These are phyloP conservation scores for Teleopsis dalmanni DNA, from an alignment of 1,140 invertebrate species.

Conservation along the genomic window DNA sequence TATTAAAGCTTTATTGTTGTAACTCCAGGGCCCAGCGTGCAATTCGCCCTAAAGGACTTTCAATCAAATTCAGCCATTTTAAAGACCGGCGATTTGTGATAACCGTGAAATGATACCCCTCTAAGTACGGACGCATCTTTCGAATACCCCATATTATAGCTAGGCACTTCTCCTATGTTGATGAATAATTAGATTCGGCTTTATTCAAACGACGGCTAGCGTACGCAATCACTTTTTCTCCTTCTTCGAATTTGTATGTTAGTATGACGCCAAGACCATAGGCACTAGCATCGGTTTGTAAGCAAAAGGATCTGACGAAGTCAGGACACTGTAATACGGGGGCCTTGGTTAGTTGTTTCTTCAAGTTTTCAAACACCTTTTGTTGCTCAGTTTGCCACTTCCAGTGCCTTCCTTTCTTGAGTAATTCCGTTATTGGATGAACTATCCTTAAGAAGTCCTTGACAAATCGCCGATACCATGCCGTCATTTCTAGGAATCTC, in stretches of 20 bases:
- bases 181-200: constrained; percentile 42
- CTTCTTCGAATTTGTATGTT: constrained; percentile 15
- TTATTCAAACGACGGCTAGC: constrained; percentile 39
- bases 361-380: constrained; percentile 9
- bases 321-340: constrained; percentile 18
- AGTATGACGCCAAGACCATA: constrained; percentile 22
- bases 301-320: constrained; percentile 11
- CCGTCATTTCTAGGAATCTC: too few species aligned
- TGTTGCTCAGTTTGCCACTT: neutral
- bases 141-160: constrained; percentile 47
- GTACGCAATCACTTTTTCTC: constrained; percentile 32
- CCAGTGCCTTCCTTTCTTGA: constrained; percentile 12
- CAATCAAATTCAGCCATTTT: constrained; percentile 36
- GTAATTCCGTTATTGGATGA: too few species aligned
- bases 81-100: too few species aligned
- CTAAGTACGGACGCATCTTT: constrained; percentile 46
- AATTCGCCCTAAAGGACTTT: constrained; percentile 23
- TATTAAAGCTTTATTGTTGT: too few species aligned
- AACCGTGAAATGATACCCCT: constrained; percentile 5
- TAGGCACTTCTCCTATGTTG: constrained; percentile 48
- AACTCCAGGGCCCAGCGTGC: constrained; percentile 14
- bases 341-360: constrained; percentile 8
- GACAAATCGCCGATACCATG: too few species aligned
- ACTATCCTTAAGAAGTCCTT: too few species aligned
- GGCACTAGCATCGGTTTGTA: constrained; percentile 23